phyloP scores from a whole-genome alignment of 2,797 vertebrate species.

The Etheostoma nigrum region DNA sequence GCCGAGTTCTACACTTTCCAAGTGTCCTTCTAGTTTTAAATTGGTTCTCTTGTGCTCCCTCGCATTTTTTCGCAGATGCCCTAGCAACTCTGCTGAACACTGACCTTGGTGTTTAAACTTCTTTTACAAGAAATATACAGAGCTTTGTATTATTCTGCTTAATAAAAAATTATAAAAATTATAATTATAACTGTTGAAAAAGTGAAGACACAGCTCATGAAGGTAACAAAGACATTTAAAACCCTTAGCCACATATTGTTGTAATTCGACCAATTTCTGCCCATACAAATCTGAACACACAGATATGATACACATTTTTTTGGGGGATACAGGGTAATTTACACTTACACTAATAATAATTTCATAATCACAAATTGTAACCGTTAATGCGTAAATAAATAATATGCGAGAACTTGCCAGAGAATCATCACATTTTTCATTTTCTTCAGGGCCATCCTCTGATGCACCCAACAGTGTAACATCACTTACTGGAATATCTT shows the following conservation, averaged over 20 bases:
- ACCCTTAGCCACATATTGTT: no score
- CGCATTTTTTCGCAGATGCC: background rate
- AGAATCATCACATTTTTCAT: background rate
- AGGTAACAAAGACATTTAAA: background rate
- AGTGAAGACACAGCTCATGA: background rate
- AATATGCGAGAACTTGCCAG: background rate
- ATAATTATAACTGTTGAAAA: background rate
- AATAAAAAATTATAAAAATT: background rate
- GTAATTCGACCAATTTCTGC: no score
- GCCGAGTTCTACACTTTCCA: no score
- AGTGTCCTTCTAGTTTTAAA: background rate
- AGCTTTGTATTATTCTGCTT: background rate
- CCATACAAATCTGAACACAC: background rate
- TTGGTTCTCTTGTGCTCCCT: background rate
- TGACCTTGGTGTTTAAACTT: conserved; percentile 10
- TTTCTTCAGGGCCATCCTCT: background rate
- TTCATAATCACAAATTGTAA: background rate
- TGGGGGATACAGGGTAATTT: background rate
- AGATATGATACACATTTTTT: background rate
- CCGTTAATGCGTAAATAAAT: background rate
- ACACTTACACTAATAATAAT: background rate
- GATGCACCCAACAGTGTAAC: no score
- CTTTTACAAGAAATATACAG: background rate
- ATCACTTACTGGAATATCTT: no score
- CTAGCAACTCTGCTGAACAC: background rate